These are phyloP conservation scores for Osmerus mordax DNA, from an alignment of 2,113 vertebrate species.

Conservation along the genomic window DNA sequence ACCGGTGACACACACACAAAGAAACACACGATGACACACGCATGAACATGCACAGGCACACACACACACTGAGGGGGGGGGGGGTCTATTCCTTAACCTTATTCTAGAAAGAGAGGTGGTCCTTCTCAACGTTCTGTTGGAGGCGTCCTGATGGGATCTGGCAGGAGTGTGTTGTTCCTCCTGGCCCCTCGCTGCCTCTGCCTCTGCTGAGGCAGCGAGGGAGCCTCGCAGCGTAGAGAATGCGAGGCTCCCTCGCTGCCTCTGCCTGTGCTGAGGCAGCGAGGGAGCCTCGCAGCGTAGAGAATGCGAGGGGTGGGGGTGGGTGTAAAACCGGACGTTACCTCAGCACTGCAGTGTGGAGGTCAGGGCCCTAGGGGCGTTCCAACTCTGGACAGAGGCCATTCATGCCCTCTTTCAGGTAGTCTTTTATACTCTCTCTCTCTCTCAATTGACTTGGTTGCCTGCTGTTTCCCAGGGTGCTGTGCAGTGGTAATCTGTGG, in stretches of 20 bases:
- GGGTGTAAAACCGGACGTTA: constrained; percentile 40
- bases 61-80: neutral
- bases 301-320: constrained; percentile 23
- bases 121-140: neutral
- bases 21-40: neutral
- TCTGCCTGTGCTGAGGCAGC: constrained; percentile 27
- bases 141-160: neutral
- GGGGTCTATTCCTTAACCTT: neutral
- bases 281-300: constrained; percentile 44
- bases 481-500: too few species aligned
- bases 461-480: too few species aligned
- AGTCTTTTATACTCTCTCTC: constrained; percentile 11
- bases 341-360: constrained; percentile 44
- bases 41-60: neutral
- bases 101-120: neutral
- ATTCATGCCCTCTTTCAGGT: constrained; percentile 26
- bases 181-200: constrained; percentile 18
- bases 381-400: constrained; percentile 43
- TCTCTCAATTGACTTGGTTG: neutral
- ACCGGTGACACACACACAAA: neutral
- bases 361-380: constrained; percentile 45
- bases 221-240: constrained; percentile 43
- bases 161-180: constrained; percentile 17
- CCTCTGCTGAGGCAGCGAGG: constrained; percentile 25
- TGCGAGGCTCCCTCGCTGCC: constrained; percentile 15